Base-by-base conservation (phyloP, 2,888 invertebrate species). In the Drosophila percnosoma region DNA sequence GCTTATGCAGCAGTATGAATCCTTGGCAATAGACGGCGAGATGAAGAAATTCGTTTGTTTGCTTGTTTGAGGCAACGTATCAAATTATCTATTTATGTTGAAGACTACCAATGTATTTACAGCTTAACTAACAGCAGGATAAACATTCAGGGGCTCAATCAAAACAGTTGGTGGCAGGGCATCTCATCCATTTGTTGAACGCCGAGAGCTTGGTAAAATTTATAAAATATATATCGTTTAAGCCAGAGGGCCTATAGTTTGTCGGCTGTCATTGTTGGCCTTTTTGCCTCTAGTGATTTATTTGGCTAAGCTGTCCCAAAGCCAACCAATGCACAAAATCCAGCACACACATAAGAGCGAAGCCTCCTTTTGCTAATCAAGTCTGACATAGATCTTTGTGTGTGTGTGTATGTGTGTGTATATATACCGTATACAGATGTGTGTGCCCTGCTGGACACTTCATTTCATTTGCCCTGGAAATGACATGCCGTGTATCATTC, bases 81-180 rank as follows among this genome's bases (percentile, higher is more conserved):
- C 84, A 89, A 83, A 89, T 87, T 89, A 80, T 84, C 81, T 89
- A 87, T 81, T 83, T 78, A 76, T 68, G 65, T 62, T 45, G 57
- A 42, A 42, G 80, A 58, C 80, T 71, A 59, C 63, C 75, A 57
- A 80, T 80, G 78, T 78, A 84, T 85, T 85, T 81, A 73, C 77
- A 80, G 87, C 87, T 86, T 89, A 89, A 75, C 83, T 80, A 83
- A 83, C 83, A 89, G 83, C 83, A 72, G 89, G 81, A 86, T 89
- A 89, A 89, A 83, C 78, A 80, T 71, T 73, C 49, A 27, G 71
- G 33, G 60, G 71, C 79, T 84, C 84, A 87, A 84, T 87, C 85
- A 85, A 87, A 76, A 78, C 73, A 59, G 74, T 75, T 70, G 71
- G 62, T 72, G 67, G 69, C 83, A 69, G 72, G 31, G 66, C 57